phyloP scores from a whole-genome alignment of 2,113 vertebrate species.

The Calyptomena viridis region DNA sequence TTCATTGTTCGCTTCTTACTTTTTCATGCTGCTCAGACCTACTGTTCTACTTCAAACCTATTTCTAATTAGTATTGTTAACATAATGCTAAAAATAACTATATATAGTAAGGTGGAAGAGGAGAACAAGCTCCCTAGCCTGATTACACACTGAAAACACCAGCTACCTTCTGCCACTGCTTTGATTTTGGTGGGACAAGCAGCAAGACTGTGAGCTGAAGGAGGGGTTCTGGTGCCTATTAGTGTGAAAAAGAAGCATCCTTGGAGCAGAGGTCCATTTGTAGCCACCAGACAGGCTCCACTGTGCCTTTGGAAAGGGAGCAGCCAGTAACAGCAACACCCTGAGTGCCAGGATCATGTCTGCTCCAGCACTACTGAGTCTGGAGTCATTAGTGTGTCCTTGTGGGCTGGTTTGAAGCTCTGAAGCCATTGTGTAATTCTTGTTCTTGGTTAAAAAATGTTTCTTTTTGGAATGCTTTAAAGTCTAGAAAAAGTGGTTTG shows the following conservation, averaged over 20 bases:
- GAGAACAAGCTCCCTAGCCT: neutral
- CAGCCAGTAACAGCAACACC: neutral
- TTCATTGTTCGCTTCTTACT: neutral
- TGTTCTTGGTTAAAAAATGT: conserved; percentile 2
- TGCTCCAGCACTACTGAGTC: neutral
- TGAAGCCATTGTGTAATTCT: neutral
- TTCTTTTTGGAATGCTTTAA: neutral
- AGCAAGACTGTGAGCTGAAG: neutral
- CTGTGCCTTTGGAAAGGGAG: neutral
- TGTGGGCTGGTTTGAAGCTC: neutral
- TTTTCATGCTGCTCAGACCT: neutral
- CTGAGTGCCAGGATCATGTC: neutral
- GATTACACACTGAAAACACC: neutral
- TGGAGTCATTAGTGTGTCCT: neutral
- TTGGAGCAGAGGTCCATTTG: neutral
- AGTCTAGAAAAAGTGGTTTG: neutral
- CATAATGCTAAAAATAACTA: neutral
- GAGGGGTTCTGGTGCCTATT: neutral
- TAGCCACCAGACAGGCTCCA: neutral
- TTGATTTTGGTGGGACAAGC: neutral
- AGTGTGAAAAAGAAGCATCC: neutral
- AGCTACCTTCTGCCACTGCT: neutral
- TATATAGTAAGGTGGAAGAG: neutral
- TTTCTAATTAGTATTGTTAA: neutral
- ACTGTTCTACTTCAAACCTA: neutral